A percentile compares a stretch with the other conserved stretches of the same genome.
Evolutionary conservation across 2,797 vertebrate species (phyloP).

Genomic region (Propithecus deckenii): DNA sequence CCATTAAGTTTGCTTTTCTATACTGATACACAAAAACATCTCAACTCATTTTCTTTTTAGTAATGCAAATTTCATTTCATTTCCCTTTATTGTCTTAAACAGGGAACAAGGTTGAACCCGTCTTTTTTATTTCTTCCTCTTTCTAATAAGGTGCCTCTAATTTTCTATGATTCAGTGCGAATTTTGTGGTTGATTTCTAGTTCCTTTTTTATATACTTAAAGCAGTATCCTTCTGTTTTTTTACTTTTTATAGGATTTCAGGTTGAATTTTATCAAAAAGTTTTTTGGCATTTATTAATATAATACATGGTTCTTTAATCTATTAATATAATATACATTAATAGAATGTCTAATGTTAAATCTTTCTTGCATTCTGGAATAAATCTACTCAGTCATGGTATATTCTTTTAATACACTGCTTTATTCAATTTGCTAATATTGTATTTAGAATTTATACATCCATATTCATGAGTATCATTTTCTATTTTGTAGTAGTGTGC

Average conservation of each 20-base stretch:
- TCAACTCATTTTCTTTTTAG: not conserved
- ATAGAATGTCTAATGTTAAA: not conserved
- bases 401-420: conserved; percentile 31
- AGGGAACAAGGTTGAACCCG: not conserved
- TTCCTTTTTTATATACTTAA: not conserved
- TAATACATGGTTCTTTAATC: not conserved
- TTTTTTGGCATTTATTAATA: conserved; percentile 12
- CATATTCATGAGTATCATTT: conserved; percentile 22
- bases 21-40: not conserved
- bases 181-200: not conserved
- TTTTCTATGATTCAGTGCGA: conserved; percentile 2
- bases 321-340: conserved; percentile 10
- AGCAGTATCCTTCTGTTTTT: not conserved
- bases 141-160: not conserved
- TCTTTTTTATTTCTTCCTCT: not conserved
- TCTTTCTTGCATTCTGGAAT: not conserved
- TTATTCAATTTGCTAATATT: conserved; percentile 49
- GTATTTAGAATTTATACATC: conserved; percentile 45
- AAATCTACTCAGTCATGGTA: conserved; percentile 32
- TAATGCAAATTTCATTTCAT: not conserved
- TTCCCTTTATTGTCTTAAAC: not conserved
- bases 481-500: not conserved
- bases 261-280: not conserved
- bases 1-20: not conserved
- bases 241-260: not conserved